These are phyloP conservation scores for Drosophila trapezifrons DNA, from an alignment of 1,140 invertebrate genomes.

Conservation along the genomic window DNA sequence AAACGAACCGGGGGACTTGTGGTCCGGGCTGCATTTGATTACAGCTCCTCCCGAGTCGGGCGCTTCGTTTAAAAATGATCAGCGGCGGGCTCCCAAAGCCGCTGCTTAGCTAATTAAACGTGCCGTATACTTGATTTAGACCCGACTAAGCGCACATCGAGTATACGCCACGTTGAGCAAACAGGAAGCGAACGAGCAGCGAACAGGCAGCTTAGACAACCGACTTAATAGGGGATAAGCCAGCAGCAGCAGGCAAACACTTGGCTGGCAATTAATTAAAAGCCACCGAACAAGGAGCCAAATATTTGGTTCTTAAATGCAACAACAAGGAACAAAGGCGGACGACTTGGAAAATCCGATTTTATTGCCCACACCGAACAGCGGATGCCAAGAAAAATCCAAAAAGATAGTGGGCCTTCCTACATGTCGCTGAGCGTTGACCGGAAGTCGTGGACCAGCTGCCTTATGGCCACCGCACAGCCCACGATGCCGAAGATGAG, in stretches of 20 bases:
- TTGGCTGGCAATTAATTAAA: slow-evolving; percentile 72
- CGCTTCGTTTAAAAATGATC: slow-evolving; percentile 60
- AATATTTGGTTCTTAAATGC: slow-evolving; percentile 47
- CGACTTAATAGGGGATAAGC: slow-evolving; percentile 43
- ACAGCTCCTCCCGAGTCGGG: slow-evolving; percentile 27
- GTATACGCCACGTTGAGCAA: slow-evolving; percentile 59
- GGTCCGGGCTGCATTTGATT: slow-evolving; percentile 65
- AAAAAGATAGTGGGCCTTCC: neutral
- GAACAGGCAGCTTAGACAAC: slow-evolving; percentile 36
- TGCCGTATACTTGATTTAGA: slow-evolving; percentile 29
- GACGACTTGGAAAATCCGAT: slow-evolving; percentile 32
- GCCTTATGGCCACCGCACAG: slow-evolving; percentile 54
- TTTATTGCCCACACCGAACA: slow-evolving; percentile 19
- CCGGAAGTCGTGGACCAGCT: slow-evolving; percentile 50
- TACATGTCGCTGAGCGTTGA: slow-evolving; percentile 26
- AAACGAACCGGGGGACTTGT: slow-evolving; percentile 38
- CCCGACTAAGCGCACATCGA: slow-evolving; percentile 20
- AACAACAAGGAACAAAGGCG: slow-evolving; percentile 5
- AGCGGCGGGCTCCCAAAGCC: slow-evolving; percentile 9
- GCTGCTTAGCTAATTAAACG: slow-evolving; percentile 59
- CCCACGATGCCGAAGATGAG: slow-evolving; percentile 56
- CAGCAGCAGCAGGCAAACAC: slow-evolving; percentile 47
- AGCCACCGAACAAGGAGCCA: slow-evolving; percentile 33
- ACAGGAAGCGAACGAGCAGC: slow-evolving; percentile 30
- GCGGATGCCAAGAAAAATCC: neutral